phyloP scores from a whole-genome alignment of 2,113 vertebrate genomes.

The Pao palembangensis region DNA sequence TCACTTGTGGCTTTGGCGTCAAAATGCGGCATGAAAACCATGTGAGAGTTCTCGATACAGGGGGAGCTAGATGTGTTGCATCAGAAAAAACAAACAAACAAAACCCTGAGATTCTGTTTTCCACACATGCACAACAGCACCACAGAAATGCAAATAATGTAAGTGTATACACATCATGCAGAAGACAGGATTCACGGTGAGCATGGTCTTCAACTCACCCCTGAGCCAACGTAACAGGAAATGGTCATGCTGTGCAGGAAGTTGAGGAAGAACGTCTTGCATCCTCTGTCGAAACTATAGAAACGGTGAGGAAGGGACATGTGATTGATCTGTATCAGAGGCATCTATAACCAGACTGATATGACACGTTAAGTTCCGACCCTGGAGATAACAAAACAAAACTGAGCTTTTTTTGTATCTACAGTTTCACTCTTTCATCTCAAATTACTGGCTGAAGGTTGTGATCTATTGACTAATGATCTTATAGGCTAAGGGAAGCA shows the following conservation, averaged over 20 bases:
- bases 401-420: not conserved
- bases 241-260: conserved; percentile 85
- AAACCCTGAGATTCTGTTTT: no score
- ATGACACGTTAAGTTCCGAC: not conserved
- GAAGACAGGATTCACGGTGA: no score
- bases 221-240: conserved; percentile 93
- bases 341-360: not conserved
- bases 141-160: not conserved
- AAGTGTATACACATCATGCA: not conserved
- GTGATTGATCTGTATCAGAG: not conserved
- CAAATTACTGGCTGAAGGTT: not conserved
- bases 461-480: conserved; percentile 21
- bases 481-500: not conserved
- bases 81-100: not conserved
- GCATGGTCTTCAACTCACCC: conserved; percentile 74
- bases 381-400: not conserved
- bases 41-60: not conserved
- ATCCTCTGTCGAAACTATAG: conserved; percentile 85
- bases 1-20: not conserved
- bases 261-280: conserved; percentile 81
- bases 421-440: not conserved
- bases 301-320: not conserved
- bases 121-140: not conserved
- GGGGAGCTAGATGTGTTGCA: not conserved
- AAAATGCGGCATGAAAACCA: not conserved